phyloP scores from a whole-genome alignment of 2,113 vertebrate species.

The Hyperopisus bebe region DNA sequence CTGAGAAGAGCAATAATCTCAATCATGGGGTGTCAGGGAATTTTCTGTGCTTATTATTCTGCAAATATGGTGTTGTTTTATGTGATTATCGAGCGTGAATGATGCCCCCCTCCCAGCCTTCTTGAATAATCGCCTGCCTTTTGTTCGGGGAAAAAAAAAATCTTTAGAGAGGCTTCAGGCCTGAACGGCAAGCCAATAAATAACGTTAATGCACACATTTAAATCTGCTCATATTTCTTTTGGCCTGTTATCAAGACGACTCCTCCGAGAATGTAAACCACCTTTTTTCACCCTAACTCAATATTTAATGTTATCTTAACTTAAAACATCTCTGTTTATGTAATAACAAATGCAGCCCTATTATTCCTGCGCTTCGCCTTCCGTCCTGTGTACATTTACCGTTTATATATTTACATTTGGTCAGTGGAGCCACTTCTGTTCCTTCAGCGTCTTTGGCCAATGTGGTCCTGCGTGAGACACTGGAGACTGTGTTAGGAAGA shows the following conservation, averaged over 20 bases:
- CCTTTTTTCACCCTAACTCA: slow-evolving; percentile 54
- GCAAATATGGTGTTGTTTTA: slow-evolving; percentile 88
- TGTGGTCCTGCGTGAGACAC: no score
- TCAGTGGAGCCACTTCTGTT: neutral
- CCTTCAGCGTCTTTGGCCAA: neutral
- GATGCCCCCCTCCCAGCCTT: slow-evolving; percentile 65
- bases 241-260: slow-evolving; percentile 73
- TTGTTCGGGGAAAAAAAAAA: slow-evolving; percentile 53
- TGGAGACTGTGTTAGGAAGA: neutral
- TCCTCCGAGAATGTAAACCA: slow-evolving; percentile 72
- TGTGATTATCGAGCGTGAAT: slow-evolving; percentile 75
- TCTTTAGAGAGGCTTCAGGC: slow-evolving; percentile 50
- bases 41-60: slow-evolving; percentile 89
- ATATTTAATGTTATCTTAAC: slow-evolving; percentile 72
- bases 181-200: slow-evolving; percentile 66
- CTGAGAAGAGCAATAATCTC: slow-evolving; percentile 77
- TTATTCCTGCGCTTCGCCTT: slow-evolving; percentile 55
- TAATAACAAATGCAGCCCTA: slow-evolving; percentile 60
- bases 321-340: slow-evolving; percentile 67
- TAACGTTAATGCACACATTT: slow-evolving; percentile 75
- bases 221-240: slow-evolving; percentile 69
- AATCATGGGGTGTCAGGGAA: slow-evolving; percentile 85
- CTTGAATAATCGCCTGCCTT: slow-evolving; percentile 54
- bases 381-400: slow-evolving; percentile 27
- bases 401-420: slow-evolving; percentile 46